A percentile compares a stretch with the other conserved stretches of the same genome.
Evolutionary conservation across 2,113 vertebrate species (phyloP).

Genomic region (Tragelaphus strepsiceros): DNA sequence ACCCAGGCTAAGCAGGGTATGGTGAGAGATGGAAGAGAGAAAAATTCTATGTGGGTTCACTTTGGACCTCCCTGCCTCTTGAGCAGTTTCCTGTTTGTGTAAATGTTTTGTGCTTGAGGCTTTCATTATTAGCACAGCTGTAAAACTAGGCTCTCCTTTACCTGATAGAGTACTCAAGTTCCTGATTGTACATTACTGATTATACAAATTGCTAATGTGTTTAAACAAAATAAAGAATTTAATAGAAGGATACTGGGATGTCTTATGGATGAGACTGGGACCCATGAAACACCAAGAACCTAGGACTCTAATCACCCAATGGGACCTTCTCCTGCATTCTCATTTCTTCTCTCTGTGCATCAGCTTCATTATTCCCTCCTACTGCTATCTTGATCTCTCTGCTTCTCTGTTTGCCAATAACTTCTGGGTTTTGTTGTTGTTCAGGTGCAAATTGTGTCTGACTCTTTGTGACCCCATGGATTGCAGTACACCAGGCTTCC

Average conservation of each 20-base stretch:
- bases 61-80: background rate
- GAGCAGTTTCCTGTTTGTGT: background rate
- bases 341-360: background rate
- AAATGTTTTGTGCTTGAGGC: background rate
- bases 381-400: background rate
- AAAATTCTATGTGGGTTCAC: background rate
- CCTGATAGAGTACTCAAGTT: background rate
- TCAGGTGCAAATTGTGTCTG: background rate
- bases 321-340: background rate
- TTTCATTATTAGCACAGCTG: constrained; percentile 5
- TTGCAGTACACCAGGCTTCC: background rate
- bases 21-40: background rate
- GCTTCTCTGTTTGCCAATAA: background rate
- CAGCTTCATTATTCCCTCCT: background rate
- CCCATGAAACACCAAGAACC: background rate
- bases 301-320: background rate
- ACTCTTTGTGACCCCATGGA: background rate
- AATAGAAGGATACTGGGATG: background rate
- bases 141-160: background rate
- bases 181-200: background rate
- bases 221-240: constrained; percentile 7
- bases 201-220: background rate
- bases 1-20: background rate
- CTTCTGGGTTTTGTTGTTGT: background rate
- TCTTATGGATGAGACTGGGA: background rate